Percentiles rank a stretch among this genome's conserved stretches.
Evolutionary conservation across 2,888 invertebrate species (phyloP).

Genomic region (Limnephilus rhombicus): DNA sequence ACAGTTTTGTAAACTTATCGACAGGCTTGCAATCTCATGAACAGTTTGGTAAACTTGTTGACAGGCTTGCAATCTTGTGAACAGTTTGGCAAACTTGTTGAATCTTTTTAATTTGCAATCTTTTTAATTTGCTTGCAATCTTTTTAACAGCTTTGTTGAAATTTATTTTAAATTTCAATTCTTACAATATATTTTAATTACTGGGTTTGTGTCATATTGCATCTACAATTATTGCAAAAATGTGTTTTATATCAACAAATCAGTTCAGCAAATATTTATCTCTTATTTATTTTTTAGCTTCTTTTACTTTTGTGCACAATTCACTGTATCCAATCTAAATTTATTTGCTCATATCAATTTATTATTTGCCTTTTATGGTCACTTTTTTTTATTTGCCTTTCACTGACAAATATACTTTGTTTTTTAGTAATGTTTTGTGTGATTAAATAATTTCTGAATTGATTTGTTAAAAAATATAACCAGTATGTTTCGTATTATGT

Average conservation of each 20-base stretch:
- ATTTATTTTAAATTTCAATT: neutral
- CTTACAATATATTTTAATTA: neutral
- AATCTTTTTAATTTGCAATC: neutral
- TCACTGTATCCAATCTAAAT: neutral
- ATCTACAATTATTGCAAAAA: neutral
- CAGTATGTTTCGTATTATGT: neutral
- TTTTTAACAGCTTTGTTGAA: neutral
- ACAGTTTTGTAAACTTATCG: neutral
- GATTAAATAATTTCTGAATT: constrained; percentile 9
- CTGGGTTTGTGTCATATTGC: neutral
- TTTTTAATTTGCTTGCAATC: neutral
- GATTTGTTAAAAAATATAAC: constrained; percentile 13
- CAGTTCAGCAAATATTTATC: neutral
- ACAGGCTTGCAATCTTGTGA: neutral
- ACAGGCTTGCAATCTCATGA: neutral
- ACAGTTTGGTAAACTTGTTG: neutral
- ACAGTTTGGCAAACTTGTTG: neutral
- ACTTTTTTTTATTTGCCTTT: neutral
- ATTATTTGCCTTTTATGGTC: neutral
- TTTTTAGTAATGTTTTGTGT: neutral
- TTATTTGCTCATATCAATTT: neutral
- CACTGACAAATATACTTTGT: neutral
- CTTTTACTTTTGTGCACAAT: neutral
- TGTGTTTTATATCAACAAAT: neutral
- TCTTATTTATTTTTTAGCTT: neutral